phyloP scores from a whole-genome alignment of 1,140 invertebrate species.

The Vanessa tameamea region DNA sequence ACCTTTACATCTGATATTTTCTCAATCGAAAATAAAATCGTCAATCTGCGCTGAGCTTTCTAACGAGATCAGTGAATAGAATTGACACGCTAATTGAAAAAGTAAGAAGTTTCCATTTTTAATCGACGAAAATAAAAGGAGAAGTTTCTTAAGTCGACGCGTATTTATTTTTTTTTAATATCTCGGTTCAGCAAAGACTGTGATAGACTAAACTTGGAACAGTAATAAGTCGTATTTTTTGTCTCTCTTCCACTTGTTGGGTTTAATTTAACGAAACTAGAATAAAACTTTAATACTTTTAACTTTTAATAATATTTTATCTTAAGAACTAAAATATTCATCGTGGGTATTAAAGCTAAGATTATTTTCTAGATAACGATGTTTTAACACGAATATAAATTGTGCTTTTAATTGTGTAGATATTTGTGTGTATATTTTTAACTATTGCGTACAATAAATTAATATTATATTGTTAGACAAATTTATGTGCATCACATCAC shows the following conservation, averaged over 20 bases:
- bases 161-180: neutral
- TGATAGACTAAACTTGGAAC: neutral
- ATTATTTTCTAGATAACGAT: neutral
- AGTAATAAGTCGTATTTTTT: constrained; percentile 11
- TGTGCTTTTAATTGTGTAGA: too few relatives aligned
- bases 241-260: neutral
- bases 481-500: too few relatives aligned
- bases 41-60: neutral
- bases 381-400: neutral
- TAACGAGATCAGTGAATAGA: neutral
- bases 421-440: too few relatives aligned
- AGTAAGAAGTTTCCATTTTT: constrained; percentile 5
- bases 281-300: neutral
- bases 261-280: neutral
- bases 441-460: too few relatives aligned
- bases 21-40: neutral
- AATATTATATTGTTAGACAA: too few relatives aligned
- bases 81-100: constrained; percentile 11
- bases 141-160: too few relatives aligned
- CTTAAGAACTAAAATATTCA: neutral
- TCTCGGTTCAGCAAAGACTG: constrained; percentile 1
- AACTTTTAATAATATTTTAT: too few relatives aligned
- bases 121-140: too few relatives aligned
- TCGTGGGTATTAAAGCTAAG: neutral
- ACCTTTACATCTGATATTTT: too few relatives aligned